phyloP scores from a whole-genome alignment of 1,140 invertebrate species.

The fruit fly (Drosophila melanogaster) region DNA sequence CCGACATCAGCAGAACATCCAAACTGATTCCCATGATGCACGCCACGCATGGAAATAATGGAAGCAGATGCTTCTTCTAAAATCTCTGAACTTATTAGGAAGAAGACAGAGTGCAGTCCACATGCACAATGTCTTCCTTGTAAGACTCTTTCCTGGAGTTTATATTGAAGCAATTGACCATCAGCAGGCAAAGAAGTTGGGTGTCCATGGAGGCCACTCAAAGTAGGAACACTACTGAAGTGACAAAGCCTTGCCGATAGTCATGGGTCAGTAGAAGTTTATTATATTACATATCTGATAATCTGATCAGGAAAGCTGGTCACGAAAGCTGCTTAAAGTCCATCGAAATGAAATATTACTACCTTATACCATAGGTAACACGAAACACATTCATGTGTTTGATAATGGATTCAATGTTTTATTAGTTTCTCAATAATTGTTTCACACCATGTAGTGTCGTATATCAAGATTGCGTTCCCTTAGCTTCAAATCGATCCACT shows the following conservation, averaged over 20 bases:
- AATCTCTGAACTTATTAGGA: constrained; percentile 17
- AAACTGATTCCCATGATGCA: constrained; percentile 54
- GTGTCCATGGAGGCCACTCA: background rate
- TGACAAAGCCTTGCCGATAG: background rate
- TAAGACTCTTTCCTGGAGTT: background rate
- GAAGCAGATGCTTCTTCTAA: constrained; percentile 8
- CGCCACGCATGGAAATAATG: constrained; percentile 47
- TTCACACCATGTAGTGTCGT: constrained; percentile 52
- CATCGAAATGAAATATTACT: background rate
- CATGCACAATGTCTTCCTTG: constrained; percentile 56
- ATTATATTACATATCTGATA: background rate
- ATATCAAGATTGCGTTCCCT: constrained; percentile 61
- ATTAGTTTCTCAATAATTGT: background rate
- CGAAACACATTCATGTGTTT: too few species aligned
- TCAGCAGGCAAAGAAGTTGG: constrained; percentile 7
- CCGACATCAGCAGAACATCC: constrained; percentile 31
- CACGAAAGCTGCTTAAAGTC: background rate
- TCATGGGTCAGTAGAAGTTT: constrained; percentile 6
- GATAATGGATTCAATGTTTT: too few species aligned
- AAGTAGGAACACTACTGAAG: background rate
- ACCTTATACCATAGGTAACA: too few species aligned
- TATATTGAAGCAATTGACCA: constrained; percentile 21
- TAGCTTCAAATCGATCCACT: constrained; percentile 61
- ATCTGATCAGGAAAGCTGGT: background rate
- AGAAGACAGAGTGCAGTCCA: constrained; percentile 52